Evolutionary conservation across 2,113 vertebrate genomes (phyloP), one percentile per base, ranked within the genome.

Genomic region (Chionomys nivalis): DNA sequence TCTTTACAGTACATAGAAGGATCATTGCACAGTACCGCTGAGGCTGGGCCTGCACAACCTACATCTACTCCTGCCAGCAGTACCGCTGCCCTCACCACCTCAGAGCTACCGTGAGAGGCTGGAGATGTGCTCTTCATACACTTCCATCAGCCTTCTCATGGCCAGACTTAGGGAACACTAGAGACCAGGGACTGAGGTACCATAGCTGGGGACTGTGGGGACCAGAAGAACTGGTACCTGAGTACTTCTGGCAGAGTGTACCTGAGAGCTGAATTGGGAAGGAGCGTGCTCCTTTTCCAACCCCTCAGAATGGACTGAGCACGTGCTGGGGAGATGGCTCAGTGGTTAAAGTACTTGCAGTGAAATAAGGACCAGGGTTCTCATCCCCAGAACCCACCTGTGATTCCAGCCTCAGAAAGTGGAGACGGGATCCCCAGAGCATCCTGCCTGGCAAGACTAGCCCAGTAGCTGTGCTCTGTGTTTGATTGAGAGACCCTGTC

Each of bases 1-100:
- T 58, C 28, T 68, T 68, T 31, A 68, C 63, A 68, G 31, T 68
- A 31, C 33, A 33, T 31, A 13, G 31, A 68, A 33, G 65, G 31
- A 68, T 33, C 13, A 33, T 68, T 68, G 12, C 2, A 33, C 31
- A 33, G 65, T 31, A 70, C 14, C 68, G 36, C 63, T 1, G 14
- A 47, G n/a, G 49, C 89, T 14, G 23, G 36, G 19, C 36, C 14
- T n/a, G 0, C 2, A 10, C 0, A 0, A 39, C 13, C 52, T 14
- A 8, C 3, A 33, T 13, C 39, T n/a, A 12, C 19, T 47, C 68
- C 2, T 19, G 42, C 31, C 0, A 2, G 58, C 47, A 66, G 31
- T 1, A 24, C 21, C 0, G 12, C 39, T n/a, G 17, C 11, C 11
- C 90, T 31, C 7, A 2, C 65, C 49, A 23, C 33, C 1, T 23